These are phyloP conservation scores for Clivina fossor DNA, from an alignment of 2,888 invertebrate species.

Conservation along the genomic window DNA sequence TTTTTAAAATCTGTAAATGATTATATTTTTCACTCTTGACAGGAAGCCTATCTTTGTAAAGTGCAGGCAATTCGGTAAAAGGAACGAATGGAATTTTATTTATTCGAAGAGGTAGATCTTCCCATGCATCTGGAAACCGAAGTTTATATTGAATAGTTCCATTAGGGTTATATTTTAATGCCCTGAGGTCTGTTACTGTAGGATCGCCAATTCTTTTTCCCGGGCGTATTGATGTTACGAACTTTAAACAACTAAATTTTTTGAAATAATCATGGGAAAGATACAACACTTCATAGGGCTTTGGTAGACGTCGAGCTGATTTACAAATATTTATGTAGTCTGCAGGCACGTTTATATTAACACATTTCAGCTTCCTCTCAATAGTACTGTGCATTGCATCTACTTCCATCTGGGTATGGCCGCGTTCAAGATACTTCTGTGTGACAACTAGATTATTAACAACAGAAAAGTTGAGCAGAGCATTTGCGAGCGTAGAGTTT, in stretches of 20 bases:
- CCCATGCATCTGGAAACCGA: conserved; percentile 4
- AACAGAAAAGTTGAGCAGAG: conserved; percentile 36
- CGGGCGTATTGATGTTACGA: conserved; percentile 8
- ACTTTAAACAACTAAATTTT: conserved; percentile 1
- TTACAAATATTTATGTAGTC: no score
- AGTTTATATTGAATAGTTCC: conserved; percentile 12
- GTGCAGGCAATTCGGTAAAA: conserved; percentile 3
- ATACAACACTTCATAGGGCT: conserved; percentile 7
- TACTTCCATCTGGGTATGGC: conserved; percentile 47
- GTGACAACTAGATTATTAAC: conserved; percentile 32
- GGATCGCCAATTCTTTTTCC: conserved; percentile 8
- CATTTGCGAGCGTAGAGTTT: conserved; percentile 35
- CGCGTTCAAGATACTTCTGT: conserved; percentile 45
- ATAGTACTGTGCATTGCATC: conserved; percentile 46
- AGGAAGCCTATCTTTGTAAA: conserved; percentile 7
- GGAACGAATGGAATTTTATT: not conserved
- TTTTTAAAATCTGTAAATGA: conserved; percentile 9
- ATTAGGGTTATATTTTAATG: not conserved
- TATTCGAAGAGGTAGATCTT: conserved; percentile 2
- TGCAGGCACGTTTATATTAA: no score
- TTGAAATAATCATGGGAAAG: conserved; percentile 5
- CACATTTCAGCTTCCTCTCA: conserved; percentile 43
- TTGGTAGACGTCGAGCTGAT: no score
- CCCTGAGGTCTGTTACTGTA: not conserved
- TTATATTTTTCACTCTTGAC: conserved; percentile 1